Base-by-base conservation (phyloP, 2,797 vertebrate genomes). In the Sebastes matsubarae region DNA sequence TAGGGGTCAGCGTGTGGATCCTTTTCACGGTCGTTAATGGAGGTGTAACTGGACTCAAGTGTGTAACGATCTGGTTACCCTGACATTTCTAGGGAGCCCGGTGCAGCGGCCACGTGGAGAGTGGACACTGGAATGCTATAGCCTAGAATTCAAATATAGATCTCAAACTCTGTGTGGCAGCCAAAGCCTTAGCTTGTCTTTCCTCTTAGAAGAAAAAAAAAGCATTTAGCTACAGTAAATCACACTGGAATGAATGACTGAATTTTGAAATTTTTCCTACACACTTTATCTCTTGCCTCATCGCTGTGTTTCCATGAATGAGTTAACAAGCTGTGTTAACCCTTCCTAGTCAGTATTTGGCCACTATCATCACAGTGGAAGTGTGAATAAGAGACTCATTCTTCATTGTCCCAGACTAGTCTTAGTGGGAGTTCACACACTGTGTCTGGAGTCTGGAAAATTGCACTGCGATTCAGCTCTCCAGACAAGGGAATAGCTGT, bases 401-500 rank as follows among this genome's bases (percentile, higher is more conserved):
- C 88, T 89, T 93, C 85, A 88, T 75, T 84, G 88, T 89, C 85
- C 78, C 79, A 83, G 87, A 88, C 84, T 20, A 67, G 86, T 87
- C 81, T 86, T 90, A 80, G 84, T 79, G 80, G 89, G 92, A 93
- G 90, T 93, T 92, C 89, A 88, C 79, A 82, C 84, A 71, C 83
- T 66, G 75, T 75, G 88, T 89, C 91, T 86, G 68, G 77, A 90
- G 93, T 95, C 91, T 95, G 94, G 94, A 94, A 93, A 95, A 93
- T 87, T 90, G 82, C 85, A 78, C 83, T 68, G 72, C 55, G 77
- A 83, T 85, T 89, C 82, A 85, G 79, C 79, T 87, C 81, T 82
- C 79, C 75, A 90, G 91, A 93, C 90, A 54, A 88, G 94, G 94
- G 93, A 95, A 95, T 95, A 93, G 88, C 92, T 92, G 93, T 95